These are phyloP conservation scores for Mesocricetus auratus DNA, from an alignment of 2,113 vertebrate species.

Conservation along the genomic window DNA sequence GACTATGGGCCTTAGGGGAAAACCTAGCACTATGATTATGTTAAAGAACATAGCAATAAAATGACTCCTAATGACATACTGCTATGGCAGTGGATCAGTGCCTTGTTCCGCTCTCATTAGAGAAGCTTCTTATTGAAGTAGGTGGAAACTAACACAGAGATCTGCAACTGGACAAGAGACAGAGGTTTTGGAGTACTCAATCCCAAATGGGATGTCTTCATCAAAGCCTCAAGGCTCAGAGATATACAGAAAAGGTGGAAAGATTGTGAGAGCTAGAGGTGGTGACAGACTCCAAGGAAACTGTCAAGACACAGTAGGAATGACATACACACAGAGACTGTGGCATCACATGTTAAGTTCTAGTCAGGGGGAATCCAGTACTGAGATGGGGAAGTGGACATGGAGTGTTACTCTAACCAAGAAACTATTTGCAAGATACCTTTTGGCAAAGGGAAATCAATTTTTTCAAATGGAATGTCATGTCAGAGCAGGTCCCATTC, in stretches of 20 bases:
- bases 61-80: neutral
- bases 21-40: neutral
- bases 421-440: neutral
- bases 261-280: neutral
- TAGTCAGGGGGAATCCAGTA: neutral
- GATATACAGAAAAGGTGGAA: neutral
- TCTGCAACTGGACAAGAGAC: neutral
- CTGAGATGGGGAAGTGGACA: neutral
- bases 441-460: neutral
- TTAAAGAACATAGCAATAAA: neutral
- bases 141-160: neutral
- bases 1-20: neutral
- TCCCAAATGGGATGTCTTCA: neutral
- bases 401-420: neutral
- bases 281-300: neutral
- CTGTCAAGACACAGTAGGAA: neutral
- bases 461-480: neutral
- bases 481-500: neutral
- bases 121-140: neutral
- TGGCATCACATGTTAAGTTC: neutral
- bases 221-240: neutral
- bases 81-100: neutral
- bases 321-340: neutral
- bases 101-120: neutral
- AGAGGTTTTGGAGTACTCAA: neutral